These are phyloP conservation scores for Beris chalybata DNA, from an alignment of 2,888 invertebrate species.

Conservation along the genomic window DNA sequence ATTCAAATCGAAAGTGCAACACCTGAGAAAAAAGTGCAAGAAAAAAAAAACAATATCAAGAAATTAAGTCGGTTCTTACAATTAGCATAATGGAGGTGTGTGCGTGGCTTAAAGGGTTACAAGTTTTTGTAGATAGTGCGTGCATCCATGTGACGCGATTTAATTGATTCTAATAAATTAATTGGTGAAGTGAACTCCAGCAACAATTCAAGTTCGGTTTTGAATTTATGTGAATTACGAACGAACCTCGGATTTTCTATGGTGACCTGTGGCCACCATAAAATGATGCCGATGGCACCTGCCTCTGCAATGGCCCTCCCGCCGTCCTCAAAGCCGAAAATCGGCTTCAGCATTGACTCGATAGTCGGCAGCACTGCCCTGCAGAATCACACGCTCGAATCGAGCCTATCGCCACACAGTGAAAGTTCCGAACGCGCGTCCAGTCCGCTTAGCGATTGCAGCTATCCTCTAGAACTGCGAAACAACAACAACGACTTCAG, in stretches of 20 bases:
- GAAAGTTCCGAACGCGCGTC: conserved; percentile 38
- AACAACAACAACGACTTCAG: conserved; percentile 36
- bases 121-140: conserved; percentile 13
- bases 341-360: conserved; percentile 93
- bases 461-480: conserved; percentile 46
- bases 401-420: conserved; percentile 37
- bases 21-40: conserved; percentile 28
- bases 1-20: conserved; percentile 26
- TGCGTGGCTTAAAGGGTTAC: conserved; percentile 5
- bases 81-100: conserved; percentile 31
- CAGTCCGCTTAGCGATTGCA: conserved; percentile 38
- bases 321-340: conserved; percentile 76
- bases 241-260: conserved; percentile 45
- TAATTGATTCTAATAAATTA: too few relatives aligned
- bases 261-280: conserved; percentile 56
- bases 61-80: conserved; percentile 25
- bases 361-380: conserved; percentile 68
- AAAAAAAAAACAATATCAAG: background rate
- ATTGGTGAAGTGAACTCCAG: background rate
- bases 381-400: conserved; percentile 43
- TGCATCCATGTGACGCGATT: conserved; percentile 7
- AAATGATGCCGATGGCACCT: conserved; percentile 93
- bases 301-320: conserved; percentile 83
- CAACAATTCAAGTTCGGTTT: too few relatives aligned
- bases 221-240: too few relatives aligned